These are phyloP conservation scores for Erythrolamprus reginae DNA, from an alignment of 2,113 vertebrate species.

Conservation along the genomic window DNA sequence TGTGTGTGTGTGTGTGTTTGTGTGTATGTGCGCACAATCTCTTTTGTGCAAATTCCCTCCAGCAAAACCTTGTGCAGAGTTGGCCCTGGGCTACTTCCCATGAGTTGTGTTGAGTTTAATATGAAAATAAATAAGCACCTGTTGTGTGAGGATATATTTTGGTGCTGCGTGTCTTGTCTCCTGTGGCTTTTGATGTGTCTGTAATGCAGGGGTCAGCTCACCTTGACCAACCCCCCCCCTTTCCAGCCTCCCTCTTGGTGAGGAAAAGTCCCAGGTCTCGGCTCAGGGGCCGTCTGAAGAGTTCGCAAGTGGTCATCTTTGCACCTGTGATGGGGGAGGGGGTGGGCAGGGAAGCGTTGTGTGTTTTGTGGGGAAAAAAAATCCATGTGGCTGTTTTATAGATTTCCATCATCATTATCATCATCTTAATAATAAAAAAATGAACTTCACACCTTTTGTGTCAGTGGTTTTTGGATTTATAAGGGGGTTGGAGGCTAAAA, in stretches of 20 bases:
- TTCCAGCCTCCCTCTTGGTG: too few species aligned
- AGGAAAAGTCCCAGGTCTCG: neutral
- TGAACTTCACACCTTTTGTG: neutral
- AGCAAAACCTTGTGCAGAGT: neutral
- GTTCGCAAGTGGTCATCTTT: too few species aligned
- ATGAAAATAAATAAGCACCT: constrained; percentile 84
- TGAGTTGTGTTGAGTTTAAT: constrained; percentile 85
- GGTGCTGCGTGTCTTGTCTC: constrained; percentile 77
- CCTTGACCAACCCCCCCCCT: neutral
- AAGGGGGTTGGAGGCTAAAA: too few species aligned
- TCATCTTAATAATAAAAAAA: constrained; percentile 31
- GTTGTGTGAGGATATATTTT: constrained; percentile 74
- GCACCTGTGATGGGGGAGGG: constrained; percentile 54
- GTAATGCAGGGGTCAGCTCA: constrained; percentile 69
- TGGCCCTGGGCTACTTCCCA: neutral
- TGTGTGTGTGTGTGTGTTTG: too few species aligned
- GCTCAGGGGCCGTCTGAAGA: neutral
- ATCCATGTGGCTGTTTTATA: constrained; percentile 80
- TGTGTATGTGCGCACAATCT: too few species aligned
- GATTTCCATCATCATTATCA: constrained; percentile 75
- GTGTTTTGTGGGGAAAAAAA: constrained; percentile 76
- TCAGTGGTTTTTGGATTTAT: neutral
- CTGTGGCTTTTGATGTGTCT: constrained; percentile 80
- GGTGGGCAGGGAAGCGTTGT: constrained; percentile 83
- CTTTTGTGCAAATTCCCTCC: neutral